Evolutionary conservation across 2,888 invertebrate genomes (phyloP).

Genomic region (Nomada ruficornis): DNA sequence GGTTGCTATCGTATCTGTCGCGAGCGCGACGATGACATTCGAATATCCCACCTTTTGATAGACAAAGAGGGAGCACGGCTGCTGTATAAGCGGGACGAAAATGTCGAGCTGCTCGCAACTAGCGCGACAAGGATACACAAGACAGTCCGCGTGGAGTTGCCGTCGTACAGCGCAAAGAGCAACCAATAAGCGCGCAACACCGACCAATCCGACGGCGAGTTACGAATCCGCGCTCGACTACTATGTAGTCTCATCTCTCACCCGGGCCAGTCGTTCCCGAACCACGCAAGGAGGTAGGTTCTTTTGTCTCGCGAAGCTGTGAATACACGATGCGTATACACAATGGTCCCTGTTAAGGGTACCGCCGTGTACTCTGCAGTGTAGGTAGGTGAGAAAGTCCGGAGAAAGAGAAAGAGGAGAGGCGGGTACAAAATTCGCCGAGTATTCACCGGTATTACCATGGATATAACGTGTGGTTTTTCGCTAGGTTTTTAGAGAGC

Average conservation of each 20-base stretch:
- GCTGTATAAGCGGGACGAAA: slow-evolving; percentile 31
- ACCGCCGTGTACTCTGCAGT: slow-evolving; percentile 67
- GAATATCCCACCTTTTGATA: slow-evolving; percentile 36
- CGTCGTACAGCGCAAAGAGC: slow-evolving; percentile 16
- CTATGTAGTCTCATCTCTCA: slow-evolving; percentile 61
- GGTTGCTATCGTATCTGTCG: slow-evolving; percentile 57
- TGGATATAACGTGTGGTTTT: slow-evolving; percentile 68
- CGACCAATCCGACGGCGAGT: slow-evolving; percentile 62
- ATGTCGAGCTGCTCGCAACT: slow-evolving; percentile 16
- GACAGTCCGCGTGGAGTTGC: slow-evolving; percentile 72
- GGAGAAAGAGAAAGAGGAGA: slow-evolving; percentile 42
- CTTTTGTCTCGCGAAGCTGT: slow-evolving; percentile 81
- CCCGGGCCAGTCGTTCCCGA: slow-evolving; percentile 71
- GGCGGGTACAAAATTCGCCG: slow-evolving; percentile 64
- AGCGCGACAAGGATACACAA: slow-evolving; percentile 36
- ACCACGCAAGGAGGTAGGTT: slow-evolving; percentile 77
- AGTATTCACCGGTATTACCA: slow-evolving; percentile 65
- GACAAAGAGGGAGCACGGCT: slow-evolving; percentile 27
- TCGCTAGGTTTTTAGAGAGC: slow-evolving; percentile 61
- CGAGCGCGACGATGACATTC: slow-evolving; percentile 51
- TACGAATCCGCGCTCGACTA: slow-evolving; percentile 54
- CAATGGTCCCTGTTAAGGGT: slow-evolving; percentile 71
- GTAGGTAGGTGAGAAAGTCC: slow-evolving; percentile 75
- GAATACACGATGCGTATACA: slow-evolving; percentile 78
- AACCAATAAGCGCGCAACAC: slow-evolving; percentile 62